phyloP scores from a whole-genome alignment of 2,797 vertebrate species.

The Odontamblyopus lacepedii region DNA sequence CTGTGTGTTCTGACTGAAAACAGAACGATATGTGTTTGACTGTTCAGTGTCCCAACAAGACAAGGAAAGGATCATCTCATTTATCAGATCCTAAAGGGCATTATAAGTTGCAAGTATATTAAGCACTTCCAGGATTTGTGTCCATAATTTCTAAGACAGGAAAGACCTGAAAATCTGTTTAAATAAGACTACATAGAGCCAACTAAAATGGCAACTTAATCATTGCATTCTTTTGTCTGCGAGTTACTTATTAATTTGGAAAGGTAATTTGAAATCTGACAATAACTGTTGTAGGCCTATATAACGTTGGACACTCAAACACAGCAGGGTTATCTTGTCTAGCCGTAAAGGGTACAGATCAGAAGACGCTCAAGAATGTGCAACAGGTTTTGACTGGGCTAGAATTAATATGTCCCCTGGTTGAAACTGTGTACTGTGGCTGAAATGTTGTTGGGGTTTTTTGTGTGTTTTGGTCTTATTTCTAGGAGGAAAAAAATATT shows the following conservation, averaged over 20 bases:
- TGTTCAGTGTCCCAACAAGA: neutral
- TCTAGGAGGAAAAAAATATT: neutral
- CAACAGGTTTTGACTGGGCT: conserved; percentile 21
- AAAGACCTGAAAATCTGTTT: too few species aligned
- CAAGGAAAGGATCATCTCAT: neutral
- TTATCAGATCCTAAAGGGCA: neutral
- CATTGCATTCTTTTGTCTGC: conserved; percentile 3
- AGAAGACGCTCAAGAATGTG: conserved; percentile 11
- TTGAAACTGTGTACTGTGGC: neutral
- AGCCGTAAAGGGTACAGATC: conserved; percentile 42
- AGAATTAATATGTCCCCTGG: neutral
- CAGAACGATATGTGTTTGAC: conserved; percentile 2
- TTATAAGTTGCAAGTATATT: too few species aligned
- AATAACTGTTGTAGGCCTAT: conserved; percentile 9
- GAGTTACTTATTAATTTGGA: conserved; percentile 57
- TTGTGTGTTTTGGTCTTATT: neutral
- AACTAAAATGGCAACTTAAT: neutral
- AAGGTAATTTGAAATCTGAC: conserved; percentile 21
- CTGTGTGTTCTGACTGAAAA: neutral
- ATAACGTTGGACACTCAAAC: conserved; percentile 2
- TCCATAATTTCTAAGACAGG: too few species aligned
- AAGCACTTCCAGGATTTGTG: too few species aligned
- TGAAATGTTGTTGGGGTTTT: neutral
- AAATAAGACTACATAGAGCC: neutral
- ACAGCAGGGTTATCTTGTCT: conserved; percentile 29